Base-by-base conservation (phyloP, 2,113 vertebrate species). In the Rallus limicola region DNA sequence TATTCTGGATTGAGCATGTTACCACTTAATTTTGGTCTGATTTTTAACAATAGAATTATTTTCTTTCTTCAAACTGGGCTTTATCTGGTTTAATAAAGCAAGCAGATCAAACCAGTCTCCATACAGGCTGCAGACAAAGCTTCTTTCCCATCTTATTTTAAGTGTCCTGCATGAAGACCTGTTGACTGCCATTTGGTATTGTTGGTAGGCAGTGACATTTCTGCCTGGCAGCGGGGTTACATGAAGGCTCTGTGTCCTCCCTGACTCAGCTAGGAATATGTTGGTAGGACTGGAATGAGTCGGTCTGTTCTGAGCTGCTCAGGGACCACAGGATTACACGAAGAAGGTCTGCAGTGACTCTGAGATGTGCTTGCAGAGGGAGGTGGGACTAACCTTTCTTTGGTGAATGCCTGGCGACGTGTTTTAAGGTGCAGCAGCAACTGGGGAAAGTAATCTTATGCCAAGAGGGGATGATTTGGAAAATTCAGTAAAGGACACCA, bases 261-360 rank as follows among this genome's bases (percentile, higher is more conserved):
- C 74, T 87, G 83, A 78, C 34, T 92, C 88, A 65, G 50, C 8
- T 1, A 89, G 69, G 78, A 75, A 28, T n/a, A 77, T 2, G 16
- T 29, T 88, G 64, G 58, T 58, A 58, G 58, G n/a, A 52, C 62
- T 86, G 86, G 80, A 93, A 87, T 21, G n/a, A 93, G 40, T 75
- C 0, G 4, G 65, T 28, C 29, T 71, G 31, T 33, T 88, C 80
- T 62, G 69, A 86, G 86, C 34, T 62, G 60, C 72, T 76, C 19
- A 23, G 44, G 53, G 53, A 88, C 34, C 3, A 2, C 0, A 0
- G 65, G 52, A 90, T 55, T 53, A 42, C 40, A 79, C 0, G 1
- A 70, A 75, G 38, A 79, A 65, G 2, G 59, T 20, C 85, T 79
- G 67, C 36, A 50, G 23, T 72, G 70, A 68, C 50, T 85, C 78